Evolutionary conservation across 2,797 vertebrate genomes (phyloP).

Genomic region (Vultur gryphus): DNA sequence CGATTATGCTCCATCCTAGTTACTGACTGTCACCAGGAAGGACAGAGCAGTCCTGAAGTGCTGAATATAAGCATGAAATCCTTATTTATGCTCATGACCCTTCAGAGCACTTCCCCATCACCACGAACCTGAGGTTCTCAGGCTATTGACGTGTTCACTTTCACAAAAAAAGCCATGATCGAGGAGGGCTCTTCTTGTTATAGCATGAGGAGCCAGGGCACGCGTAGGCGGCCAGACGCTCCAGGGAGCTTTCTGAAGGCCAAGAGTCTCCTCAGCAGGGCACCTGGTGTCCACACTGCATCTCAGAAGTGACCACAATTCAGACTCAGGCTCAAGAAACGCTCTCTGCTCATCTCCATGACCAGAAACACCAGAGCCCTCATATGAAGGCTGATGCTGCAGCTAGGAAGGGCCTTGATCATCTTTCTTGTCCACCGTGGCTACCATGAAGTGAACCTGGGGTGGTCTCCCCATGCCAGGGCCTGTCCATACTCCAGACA

Average conservation of each 20-base stretch:
- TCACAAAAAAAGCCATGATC: neutral
- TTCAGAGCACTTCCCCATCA: neutral
- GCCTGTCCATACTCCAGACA: neutral
- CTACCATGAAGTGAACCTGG: neutral
- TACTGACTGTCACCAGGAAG: neutral
- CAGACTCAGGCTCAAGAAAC: neutral
- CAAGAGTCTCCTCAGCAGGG: neutral
- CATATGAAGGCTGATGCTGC: neutral
- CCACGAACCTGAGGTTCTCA: neutral
- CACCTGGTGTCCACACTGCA: neutral
- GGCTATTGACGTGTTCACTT: neutral
- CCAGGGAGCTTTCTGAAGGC: neutral
- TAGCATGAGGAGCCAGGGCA: neutral
- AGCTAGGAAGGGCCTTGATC: neutral
- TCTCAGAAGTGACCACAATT: neutral
- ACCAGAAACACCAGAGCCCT: neutral
- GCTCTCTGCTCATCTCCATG: fast-evolving
- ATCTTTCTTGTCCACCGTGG: fast-evolving
- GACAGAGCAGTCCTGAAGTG: neutral
- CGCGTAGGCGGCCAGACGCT: fast-evolving
- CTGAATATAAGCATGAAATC: neutral
- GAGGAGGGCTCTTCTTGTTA: neutral
- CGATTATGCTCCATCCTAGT: neutral
- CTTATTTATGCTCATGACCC: neutral
- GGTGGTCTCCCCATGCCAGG: neutral